Evolutionary conservation across 2,888 invertebrate species (phyloP).

Genomic region (Drosophila niveifrons): DNA sequence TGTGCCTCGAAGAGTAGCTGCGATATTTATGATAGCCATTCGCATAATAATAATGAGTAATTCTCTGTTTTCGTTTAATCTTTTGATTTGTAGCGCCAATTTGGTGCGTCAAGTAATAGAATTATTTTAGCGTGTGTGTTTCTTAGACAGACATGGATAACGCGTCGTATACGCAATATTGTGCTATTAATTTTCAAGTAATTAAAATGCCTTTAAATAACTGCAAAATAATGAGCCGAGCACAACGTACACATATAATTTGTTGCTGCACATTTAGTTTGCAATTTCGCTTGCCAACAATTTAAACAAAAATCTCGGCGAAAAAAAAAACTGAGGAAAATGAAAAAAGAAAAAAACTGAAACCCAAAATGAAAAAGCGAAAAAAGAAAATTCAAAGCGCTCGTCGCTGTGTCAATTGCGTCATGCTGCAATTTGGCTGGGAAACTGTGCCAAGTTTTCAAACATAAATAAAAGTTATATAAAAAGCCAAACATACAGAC

Average conservation of each 20-base stretch:
- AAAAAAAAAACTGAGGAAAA: constrained; percentile 10
- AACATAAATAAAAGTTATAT: constrained; percentile 82
- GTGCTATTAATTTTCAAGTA: constrained; percentile 73
- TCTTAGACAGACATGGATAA: constrained; percentile 8
- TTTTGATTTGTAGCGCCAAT: constrained; percentile 38
- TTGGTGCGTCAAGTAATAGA: constrained; percentile 44
- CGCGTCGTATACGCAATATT: constrained; percentile 70
- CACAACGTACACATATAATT: constrained; percentile 24
- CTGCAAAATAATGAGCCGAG: constrained; percentile 51
- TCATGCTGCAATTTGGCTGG: constrained; percentile 76
- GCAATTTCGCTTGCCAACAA: constrained; percentile 63
- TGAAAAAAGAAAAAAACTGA: constrained; percentile 1
- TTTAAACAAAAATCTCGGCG: constrained; percentile 34
- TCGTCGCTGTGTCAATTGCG: constrained; percentile 73
- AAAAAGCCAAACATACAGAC: constrained; percentile 45
- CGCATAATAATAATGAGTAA: constrained; percentile 55
- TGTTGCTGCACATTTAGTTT: constrained; percentile 57
- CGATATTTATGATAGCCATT: constrained; percentile 58
- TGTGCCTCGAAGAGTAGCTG: constrained; percentile 12
- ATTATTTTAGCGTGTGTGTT: constrained; percentile 5
- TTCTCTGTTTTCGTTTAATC: constrained; percentile 57
- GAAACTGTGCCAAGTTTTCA: constrained; percentile 79
- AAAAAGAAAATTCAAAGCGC: constrained; percentile 51
- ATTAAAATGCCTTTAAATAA: constrained; percentile 71
- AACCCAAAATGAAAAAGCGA: constrained; percentile 15